A percentile compares a stretch with the other conserved stretches of the same genome.
Conservation (phyloP, 2,797 vertebrate genomes). For the Semaprochilodus insignis region DNA sequence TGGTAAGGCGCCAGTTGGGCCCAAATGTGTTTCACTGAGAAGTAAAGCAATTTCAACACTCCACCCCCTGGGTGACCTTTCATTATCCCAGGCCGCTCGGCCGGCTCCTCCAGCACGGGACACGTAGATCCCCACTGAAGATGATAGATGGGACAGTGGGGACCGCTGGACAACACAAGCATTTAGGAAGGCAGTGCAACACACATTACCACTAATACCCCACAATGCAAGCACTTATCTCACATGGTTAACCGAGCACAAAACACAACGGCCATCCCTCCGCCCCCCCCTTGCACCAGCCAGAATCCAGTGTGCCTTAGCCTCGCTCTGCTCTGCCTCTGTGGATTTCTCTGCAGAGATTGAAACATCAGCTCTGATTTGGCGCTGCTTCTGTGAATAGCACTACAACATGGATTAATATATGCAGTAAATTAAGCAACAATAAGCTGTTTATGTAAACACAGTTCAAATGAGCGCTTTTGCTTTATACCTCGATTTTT, state of each 20-base stretch:
- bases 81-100: conserved; percentile 75
- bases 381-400: not conserved
- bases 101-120: conserved; percentile 72
- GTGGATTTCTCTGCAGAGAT: conserved; percentile 64
- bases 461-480: conserved; percentile 68
- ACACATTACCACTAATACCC: conserved; percentile 59
- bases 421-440: conserved; percentile 74
- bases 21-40: conserved; percentile 65
- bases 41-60: conserved; percentile 79
- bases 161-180: conserved; percentile 74
- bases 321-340: conserved; percentile 64
- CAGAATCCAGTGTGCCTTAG: conserved; percentile 20
- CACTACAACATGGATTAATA: conserved; percentile 62
- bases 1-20: conserved; percentile 57
- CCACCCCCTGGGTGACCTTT: conserved; percentile 75
- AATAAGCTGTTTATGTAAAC: conserved; percentile 80
- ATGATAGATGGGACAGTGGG: conserved; percentile 78
- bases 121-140: conserved; percentile 69
- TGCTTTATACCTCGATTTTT: conserved; percentile 64
- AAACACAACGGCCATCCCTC: conserved; percentile 57
- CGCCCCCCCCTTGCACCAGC: not conserved
- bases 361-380: conserved; percentile 65
- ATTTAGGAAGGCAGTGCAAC: conserved; percentile 69
- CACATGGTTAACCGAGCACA: conserved; percentile 67
- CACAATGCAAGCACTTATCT: conserved; percentile 63